A percentile compares a stretch with the other conserved stretches of the same genome.
Conservation (phyloP, 2,797 vertebrate genomes). For the Lateolabrax maculatus region DNA sequence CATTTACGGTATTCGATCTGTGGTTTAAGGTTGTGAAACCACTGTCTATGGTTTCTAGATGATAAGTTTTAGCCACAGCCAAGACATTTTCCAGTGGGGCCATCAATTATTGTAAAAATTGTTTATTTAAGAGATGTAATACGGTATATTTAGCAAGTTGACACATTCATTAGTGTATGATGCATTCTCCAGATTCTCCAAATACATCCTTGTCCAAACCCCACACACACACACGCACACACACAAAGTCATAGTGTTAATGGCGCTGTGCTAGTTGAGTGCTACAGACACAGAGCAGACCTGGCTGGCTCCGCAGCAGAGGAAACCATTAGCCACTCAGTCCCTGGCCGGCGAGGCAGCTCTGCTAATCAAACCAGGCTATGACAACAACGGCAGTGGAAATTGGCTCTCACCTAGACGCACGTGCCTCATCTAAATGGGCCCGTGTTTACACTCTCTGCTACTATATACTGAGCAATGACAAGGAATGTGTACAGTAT, state of each 20-base stretch:
- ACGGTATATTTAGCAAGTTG: constrained; percentile 37
- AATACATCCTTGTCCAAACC: constrained; percentile 43
- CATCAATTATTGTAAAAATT: constrained; percentile 37
- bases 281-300: constrained; percentile 68
- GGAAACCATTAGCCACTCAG: constrained; percentile 70
- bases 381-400: constrained; percentile 68
- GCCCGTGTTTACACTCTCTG: constrained; percentile 61
- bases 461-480: constrained; percentile 36
- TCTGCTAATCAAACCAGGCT: constrained; percentile 69
- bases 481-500: constrained; percentile 45
- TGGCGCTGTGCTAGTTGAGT: constrained; percentile 52
- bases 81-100: neutral
- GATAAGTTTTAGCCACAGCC: neutral
- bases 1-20: neutral
- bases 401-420: constrained; percentile 62
- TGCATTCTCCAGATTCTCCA: constrained; percentile 42
- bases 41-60: neutral
- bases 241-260: constrained; percentile 15
- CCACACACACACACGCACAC: constrained; percentile 5
- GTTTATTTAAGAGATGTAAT: constrained; percentile 50
- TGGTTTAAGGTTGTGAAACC: neutral
- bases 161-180: constrained; percentile 54
- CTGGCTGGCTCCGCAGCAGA: constrained; percentile 46
- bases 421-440: constrained; percentile 55
- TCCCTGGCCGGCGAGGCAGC: constrained; percentile 35